phyloP scores from a whole-genome alignment of 2,113 vertebrate genomes.

The Paralichthys olivaceus region DNA sequence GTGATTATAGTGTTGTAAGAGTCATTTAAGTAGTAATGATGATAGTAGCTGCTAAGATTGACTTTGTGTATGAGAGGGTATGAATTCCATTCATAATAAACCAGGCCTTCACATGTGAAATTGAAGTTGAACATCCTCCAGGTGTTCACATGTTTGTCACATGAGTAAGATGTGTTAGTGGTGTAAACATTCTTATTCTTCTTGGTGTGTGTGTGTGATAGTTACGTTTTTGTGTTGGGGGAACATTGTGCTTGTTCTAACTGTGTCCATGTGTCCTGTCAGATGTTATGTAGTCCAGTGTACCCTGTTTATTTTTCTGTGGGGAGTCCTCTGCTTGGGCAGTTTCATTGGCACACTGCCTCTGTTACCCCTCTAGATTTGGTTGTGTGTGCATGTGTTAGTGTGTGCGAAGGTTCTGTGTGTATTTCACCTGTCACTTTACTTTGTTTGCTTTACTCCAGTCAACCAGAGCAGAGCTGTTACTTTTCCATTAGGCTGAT shows the following conservation, averaged over 20 bases:
- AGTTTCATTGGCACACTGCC: slow-evolving; percentile 37
- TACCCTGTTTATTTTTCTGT: slow-evolving; percentile 15
- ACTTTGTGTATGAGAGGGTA: not conserved
- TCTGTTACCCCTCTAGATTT: slow-evolving; percentile 24
- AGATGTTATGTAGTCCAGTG: not conserved
- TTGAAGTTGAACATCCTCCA: slow-evolving; percentile 40
- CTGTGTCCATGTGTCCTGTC: too few species aligned
- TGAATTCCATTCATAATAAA: slow-evolving; percentile 25
- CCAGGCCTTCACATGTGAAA: slow-evolving; percentile 18
- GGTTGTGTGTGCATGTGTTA: slow-evolving; percentile 13
- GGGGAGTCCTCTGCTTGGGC: slow-evolving; percentile 10
- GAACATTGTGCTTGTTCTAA: too few species aligned
- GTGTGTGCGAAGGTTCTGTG: slow-evolving; percentile 39
- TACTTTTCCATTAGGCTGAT: slow-evolving; percentile 77
- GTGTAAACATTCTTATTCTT: not conserved
- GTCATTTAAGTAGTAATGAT: not conserved
- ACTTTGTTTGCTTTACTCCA: slow-evolving; percentile 68
- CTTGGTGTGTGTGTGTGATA: not conserved
- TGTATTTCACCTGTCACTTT: slow-evolving; percentile 67
- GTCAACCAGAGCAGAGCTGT: slow-evolving; percentile 67
- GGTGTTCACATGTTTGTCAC: not conserved
- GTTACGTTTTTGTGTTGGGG: too few species aligned
- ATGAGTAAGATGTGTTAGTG: not conserved
- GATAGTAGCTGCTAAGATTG: not conserved
- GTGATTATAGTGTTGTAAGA: not conserved